Conservation (phyloP, 1,140 invertebrate species). For the Ylistrum balloti region DNA sequence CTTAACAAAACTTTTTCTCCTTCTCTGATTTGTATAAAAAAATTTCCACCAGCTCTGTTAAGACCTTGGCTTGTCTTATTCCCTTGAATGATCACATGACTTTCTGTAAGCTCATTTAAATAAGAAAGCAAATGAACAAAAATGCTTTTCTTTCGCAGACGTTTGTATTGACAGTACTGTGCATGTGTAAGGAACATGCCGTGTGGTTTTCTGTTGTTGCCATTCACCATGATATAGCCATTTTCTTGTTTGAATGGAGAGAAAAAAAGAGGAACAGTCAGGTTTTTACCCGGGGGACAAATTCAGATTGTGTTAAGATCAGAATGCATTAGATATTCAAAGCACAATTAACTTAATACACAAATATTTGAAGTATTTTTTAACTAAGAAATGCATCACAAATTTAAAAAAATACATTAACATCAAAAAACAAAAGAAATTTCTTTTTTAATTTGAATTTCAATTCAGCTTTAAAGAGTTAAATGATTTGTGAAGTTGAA, state of each 20-base stretch:
- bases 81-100: background rate
- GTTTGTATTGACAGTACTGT: background rate
- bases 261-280: background rate
- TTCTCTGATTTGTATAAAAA: background rate
- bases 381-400: background rate
- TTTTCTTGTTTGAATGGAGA: slow-evolving; percentile 33
- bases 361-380: background rate
- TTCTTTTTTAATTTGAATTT: no score
- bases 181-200: background rate
- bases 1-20: background rate
- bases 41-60: background rate
- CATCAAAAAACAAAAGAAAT: background rate
- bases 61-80: background rate
- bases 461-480: no score
- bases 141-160: background rate
- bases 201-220: background rate
- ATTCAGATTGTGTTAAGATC: slow-evolving; percentile 7
- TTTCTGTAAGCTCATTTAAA: background rate
- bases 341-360: background rate
- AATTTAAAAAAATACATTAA: background rate
- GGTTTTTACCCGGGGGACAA: background rate
- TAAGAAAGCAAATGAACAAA: background rate
- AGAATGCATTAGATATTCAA: background rate
- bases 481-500: background rate
- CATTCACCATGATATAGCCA: background rate